These are phyloP conservation scores for Dendropsophus ebraccatus DNA, from an alignment of 2,113 vertebrate species.

Conservation along the genomic window DNA sequence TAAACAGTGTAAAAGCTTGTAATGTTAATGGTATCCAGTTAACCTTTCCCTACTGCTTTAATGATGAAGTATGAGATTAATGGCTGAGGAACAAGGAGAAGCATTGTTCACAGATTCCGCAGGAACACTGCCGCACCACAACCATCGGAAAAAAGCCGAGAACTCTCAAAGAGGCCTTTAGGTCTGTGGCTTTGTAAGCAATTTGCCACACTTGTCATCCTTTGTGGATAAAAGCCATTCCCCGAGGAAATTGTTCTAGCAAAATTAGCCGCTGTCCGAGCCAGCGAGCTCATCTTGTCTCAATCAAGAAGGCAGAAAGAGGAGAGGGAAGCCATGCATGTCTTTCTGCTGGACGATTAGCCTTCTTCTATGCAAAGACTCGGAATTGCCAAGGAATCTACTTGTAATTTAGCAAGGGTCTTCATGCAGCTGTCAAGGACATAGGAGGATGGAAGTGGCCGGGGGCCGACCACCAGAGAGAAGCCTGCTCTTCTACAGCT, in stretches of 20 bases:
- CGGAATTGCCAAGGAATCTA: conserved; percentile 62
- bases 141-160: conserved; percentile 27
- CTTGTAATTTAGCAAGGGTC: conserved; percentile 67
- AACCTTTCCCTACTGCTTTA: conserved; percentile 47
- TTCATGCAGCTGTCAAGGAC: conserved; percentile 60
- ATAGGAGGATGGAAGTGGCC: conserved; percentile 57
- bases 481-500: conserved; percentile 45
- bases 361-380: conserved; percentile 62
- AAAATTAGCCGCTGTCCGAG: conserved; percentile 66
- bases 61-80: conserved; percentile 53
- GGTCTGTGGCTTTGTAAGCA: conserved; percentile 61
- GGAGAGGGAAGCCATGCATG: conserved; percentile 63
- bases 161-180: conserved; percentile 58
- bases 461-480: conserved; percentile 57
- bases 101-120: conserved; percentile 56
- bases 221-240: conserved; percentile 67
- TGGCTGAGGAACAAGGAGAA: conserved; percentile 41
- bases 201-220: conserved; percentile 69
- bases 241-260: conserved; percentile 64
- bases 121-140: conserved; percentile 13
- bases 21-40: conserved; percentile 45
- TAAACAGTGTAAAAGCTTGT: conserved; percentile 34
- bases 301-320: conserved; percentile 65
- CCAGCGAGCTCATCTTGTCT: conserved; percentile 64
- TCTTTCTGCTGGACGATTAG: conserved; percentile 67